Percentiles rank a stretch among this genome's conserved stretches.
These are phyloP conservation scores for Crypturellus undulatus DNA, from an alignment of 2,113 vertebrate species.

Conservation along the genomic window DNA sequence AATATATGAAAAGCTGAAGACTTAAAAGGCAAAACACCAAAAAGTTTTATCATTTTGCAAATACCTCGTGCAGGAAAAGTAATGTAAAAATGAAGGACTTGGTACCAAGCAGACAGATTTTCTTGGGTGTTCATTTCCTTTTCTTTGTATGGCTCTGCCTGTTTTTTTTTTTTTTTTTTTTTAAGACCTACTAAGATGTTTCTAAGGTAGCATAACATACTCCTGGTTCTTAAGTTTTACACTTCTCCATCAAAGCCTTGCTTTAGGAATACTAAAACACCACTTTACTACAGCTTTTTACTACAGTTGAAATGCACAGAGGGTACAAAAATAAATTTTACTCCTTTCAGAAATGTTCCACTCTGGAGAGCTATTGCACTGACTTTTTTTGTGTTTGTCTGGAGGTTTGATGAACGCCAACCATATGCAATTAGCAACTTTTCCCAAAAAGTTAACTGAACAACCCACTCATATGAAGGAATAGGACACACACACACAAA, in stretches of 20 bases:
- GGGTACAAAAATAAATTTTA: slow-evolving; percentile 14
- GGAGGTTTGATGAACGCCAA: not conserved
- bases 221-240: slow-evolving; percentile 26
- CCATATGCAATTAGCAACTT: not conserved
- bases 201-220: slow-evolving; percentile 46
- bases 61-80: not conserved
- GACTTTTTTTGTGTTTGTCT: not conserved
- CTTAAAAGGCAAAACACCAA: not conserved
- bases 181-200: slow-evolving; percentile 55
- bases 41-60: not conserved
- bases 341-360: not conserved
- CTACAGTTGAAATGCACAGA: not conserved
- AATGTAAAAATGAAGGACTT: not conserved
- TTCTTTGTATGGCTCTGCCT: not conserved
- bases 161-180: too few species aligned
- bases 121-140: slow-evolving; percentile 12
- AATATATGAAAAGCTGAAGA: not conserved
- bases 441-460: not conserved
- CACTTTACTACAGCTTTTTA: not conserved
- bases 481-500: not conserved
- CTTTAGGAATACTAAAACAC: slow-evolving; percentile 7
- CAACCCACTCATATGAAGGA: not conserved
- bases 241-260: slow-evolving; percentile 46
- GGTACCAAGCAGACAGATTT: slow-evolving; percentile 4
- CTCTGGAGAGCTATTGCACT: not conserved